phyloP scores from a whole-genome alignment of 2,888 invertebrate species.

The Scotopteryx bipunctaria region DNA sequence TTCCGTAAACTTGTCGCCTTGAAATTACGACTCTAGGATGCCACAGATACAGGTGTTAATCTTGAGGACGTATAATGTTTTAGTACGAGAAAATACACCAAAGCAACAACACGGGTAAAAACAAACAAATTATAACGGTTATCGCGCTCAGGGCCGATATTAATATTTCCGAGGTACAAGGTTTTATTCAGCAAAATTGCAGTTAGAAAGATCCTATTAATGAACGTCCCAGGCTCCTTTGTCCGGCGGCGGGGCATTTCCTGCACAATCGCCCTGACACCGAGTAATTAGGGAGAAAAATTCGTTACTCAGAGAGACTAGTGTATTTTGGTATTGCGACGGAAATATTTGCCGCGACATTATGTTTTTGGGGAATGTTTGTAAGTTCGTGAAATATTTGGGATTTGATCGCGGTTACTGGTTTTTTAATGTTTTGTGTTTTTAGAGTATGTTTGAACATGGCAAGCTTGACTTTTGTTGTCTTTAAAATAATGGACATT shows the following conservation, averaged over 20 bases:
- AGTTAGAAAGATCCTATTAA: slow-evolving; percentile 83
- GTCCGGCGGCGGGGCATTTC: slow-evolving; percentile 72
- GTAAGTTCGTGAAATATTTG: not conserved
- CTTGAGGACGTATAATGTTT: no score
- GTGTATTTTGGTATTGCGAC: slow-evolving; percentile 63
- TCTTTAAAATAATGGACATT: no score
- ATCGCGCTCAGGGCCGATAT: slow-evolving; percentile 66
- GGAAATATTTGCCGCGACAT: slow-evolving; percentile 18
- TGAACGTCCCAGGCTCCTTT: slow-evolving; percentile 78
- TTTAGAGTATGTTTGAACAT: no score
- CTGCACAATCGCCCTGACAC: slow-evolving; percentile 81
- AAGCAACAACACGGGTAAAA: slow-evolving; percentile 34
- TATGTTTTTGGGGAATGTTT: slow-evolving; percentile 3
- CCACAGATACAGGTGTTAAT: no score
- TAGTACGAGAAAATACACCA: no score
- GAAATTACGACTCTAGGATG: no score
- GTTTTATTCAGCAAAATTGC: slow-evolving; percentile 80
- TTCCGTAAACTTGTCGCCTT: no score
- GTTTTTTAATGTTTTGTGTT: no score
- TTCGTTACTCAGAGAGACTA: slow-evolving; percentile 70
- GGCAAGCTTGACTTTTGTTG: no score
- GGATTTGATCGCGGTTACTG: no score
- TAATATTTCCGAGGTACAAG: slow-evolving; percentile 72
- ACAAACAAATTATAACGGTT: slow-evolving; percentile 74
- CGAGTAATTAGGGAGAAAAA: slow-evolving; percentile 82